phyloP scores from a whole-genome alignment of 2,113 vertebrate genomes.

The Phylloscopus whistleri region DNA sequence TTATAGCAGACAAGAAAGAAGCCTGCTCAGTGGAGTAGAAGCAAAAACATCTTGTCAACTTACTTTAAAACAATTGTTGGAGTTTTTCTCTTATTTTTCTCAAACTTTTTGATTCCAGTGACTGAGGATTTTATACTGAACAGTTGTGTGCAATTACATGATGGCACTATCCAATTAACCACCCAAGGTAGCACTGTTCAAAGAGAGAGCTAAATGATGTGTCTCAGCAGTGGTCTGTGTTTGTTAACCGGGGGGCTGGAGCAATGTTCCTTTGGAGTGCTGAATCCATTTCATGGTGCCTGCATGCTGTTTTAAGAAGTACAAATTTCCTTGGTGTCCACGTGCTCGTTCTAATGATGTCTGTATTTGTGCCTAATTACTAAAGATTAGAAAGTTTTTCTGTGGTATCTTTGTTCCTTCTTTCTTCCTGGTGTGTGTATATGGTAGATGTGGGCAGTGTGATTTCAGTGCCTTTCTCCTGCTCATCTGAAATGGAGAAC shows the following conservation, averaged over 20 bases:
- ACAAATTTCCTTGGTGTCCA: not conserved
- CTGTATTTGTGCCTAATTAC: not conserved
- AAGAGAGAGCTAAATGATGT: not conserved
- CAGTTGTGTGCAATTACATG: conserved; percentile 5
- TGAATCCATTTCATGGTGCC: not conserved
- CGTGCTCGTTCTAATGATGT: not conserved
- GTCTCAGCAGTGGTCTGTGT: not conserved
- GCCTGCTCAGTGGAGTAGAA: not conserved
- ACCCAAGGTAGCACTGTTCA: conserved; percentile 14
- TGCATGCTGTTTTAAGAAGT: not conserved
- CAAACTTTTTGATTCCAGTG: not conserved
- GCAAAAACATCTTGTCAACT: not conserved
- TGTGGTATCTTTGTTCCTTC: not conserved
- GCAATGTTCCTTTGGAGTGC: not conserved
- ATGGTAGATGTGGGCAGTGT: fast-evolving
- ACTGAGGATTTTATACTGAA: not conserved
- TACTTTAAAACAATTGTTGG: not conserved
- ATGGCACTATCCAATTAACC: conserved; percentile 18
- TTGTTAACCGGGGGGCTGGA: not conserved
- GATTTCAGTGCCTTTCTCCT: not conserved
- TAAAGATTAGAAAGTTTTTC: not conserved
- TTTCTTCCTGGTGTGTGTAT: not conserved
- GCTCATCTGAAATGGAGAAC: not conserved
- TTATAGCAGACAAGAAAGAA: not conserved
- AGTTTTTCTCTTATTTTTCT: not conserved